Base-by-base conservation (phyloP, 1,140 invertebrate species). In the Stegodyphus dumicola region DNA sequence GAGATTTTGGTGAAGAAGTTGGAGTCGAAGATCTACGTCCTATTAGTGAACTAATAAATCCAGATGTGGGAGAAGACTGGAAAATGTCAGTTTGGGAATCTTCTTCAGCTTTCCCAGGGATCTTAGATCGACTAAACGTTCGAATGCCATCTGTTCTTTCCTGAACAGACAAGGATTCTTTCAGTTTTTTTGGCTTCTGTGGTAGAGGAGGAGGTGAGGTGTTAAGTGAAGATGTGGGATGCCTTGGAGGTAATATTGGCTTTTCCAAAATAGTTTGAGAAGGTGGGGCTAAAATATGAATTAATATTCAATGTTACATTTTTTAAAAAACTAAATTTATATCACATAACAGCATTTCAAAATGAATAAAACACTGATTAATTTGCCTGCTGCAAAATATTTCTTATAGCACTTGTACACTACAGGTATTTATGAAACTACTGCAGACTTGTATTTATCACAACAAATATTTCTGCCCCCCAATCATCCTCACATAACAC, bases 131-230 rank as follows among this genome's bases (percentile, higher is more conserved):
- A 54, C 69, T 71, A 69, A 78, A 78, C 15, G 76, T 86, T 9
- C 56, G 54, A 13, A 80, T 54, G 66, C 52, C 76, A 52, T 86
- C 85, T 10, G 71, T 5, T 56, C n/a, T 70, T 17, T 73, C 65
- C n/a, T 9, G 66, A 13, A 11, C 33, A 49, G 48, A 67, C 15
- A 81, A 11, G 53, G 17, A 71, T n/a, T 87, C 86, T 65, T 77
- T 79, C 6, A 83, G 18, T 54, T 83, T 87, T 49, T 53, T 54
- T 17, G 86, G 86, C n/a, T 87, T 87, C 49, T 83, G 76, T 13
- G 86, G 86, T 9, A 87, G 78, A 15, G 49, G 18, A 33, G 15
- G 33, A 33, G 33, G 18, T 10, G 75, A 33, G 56, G 75, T 17
- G 56, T 17, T 15, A 75, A 6, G 7, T 13, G 49, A 64, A 54